Conservation (phyloP, 35 echinoderm and acorn worm species). For the Heliocidaris tuberculata region DNA sequence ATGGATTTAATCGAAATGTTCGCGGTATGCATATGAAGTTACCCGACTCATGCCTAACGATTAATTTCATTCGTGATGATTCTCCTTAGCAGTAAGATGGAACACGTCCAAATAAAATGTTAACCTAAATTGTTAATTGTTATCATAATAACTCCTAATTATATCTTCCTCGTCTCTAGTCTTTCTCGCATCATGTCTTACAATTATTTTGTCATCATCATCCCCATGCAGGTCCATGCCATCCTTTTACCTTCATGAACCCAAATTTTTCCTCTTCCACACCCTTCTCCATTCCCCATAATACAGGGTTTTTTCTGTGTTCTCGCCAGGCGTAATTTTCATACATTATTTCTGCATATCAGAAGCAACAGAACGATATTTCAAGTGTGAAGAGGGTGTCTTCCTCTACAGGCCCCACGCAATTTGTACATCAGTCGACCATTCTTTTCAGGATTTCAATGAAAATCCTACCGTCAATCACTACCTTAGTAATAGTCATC, state of each 20-base stretch:
- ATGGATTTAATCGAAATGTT: neutral
- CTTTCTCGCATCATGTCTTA: no score
- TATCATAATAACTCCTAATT: neutral
- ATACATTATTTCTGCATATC: no score
- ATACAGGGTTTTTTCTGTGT: no score
- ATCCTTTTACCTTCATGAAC: no score
- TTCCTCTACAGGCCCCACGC: neutral
- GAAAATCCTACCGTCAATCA: neutral
- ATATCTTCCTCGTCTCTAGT: neutral
- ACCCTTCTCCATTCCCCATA: no score
- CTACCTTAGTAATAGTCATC: neutral
- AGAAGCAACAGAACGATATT: neutral
- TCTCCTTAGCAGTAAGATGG: neutral
- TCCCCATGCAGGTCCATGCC: neutral
- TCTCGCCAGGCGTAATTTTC: no score
- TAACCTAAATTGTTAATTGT: neutral
- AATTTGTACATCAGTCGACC: slow-evolving; percentile 1
- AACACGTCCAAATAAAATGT: no score
- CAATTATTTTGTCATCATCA: neutral
- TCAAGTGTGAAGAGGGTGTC: neutral
- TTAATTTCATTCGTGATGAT: neutral
- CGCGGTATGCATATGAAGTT: neutral
- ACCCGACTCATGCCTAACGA: neutral
- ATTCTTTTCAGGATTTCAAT: slow-evolving; percentile 5
- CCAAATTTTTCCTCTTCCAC: no score